These are phyloP conservation scores for Cataglyphis cursor DNA, from an alignment of 2,888 invertebrate genomes.

Conservation along the genomic window DNA sequence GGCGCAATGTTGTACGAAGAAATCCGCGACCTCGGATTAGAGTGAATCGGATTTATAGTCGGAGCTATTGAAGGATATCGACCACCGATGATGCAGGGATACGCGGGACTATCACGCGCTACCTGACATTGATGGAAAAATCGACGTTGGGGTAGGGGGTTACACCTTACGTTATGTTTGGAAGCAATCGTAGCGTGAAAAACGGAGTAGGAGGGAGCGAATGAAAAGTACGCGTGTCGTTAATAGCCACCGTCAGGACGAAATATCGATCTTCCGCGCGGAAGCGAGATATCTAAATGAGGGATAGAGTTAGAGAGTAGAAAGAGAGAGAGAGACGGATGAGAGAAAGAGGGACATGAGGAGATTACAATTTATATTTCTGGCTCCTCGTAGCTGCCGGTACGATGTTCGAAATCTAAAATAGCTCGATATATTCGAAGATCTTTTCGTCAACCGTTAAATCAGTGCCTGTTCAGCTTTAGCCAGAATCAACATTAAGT, in stretches of 20 bases:
- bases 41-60: constrained; percentile 21
- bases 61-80: constrained; percentile 22
- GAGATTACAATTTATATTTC: constrained; percentile 14
- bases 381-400: constrained; percentile 1
- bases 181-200: constrained; percentile 47
- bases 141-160: not conserved
- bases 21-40: constrained; percentile 12
- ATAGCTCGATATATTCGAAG: constrained; percentile 7
- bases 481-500: constrained; percentile 7
- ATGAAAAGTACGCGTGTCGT: constrained; percentile 52
- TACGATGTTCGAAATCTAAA: not conserved
- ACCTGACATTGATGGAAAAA: constrained; percentile 42
- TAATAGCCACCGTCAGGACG: constrained; percentile 46
- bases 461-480: not conserved
- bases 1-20: not conserved
- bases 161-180: constrained; percentile 45
- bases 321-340: not conserved
- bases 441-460: constrained; percentile 21
- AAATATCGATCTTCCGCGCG: constrained; percentile 45
- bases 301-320: constrained; percentile 18
- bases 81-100: not conserved
- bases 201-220: constrained; percentile 33
- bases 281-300: constrained; percentile 37
- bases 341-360: constrained; percentile 7
- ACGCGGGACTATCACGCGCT: not conserved